Conservation (phyloP, 2,888 invertebrate genomes). For the Drosophila mimetica region DNA sequence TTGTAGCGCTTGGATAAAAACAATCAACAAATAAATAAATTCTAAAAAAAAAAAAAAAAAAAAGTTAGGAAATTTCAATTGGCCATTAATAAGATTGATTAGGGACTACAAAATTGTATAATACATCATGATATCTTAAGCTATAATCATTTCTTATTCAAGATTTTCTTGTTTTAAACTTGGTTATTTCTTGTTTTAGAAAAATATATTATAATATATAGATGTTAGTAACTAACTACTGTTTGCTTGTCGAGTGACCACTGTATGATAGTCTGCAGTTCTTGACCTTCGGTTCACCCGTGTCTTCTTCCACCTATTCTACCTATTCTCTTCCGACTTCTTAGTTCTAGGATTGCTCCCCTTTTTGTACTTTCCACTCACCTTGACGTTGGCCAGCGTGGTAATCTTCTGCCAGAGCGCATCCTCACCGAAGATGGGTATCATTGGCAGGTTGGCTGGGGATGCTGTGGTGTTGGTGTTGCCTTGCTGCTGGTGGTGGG, state of each 20-base stretch:
- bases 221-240: too few species aligned
- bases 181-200: too few species aligned
- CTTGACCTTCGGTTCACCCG: constrained; percentile 24
- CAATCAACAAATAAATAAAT: too few species aligned
- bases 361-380: constrained; percentile 46
- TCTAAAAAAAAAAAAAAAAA: too few species aligned
- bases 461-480: neutral
- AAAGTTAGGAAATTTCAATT: too few species aligned
- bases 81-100: too few species aligned
- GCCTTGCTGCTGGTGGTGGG: constrained; percentile 52
- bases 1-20: too few species aligned
- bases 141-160: too few species aligned
- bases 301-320: neutral
- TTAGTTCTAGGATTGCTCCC: neutral
- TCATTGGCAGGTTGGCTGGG: constrained; percentile 75
- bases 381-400: constrained; percentile 83
- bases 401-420: constrained; percentile 83
- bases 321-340: neutral
- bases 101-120: too few species aligned
- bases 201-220: too few species aligned
- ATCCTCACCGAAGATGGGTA: constrained; percentile 84
- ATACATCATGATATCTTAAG: too few species aligned
- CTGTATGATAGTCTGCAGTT: constrained; percentile 22
- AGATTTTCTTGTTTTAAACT: neutral
- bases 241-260: neutral